Percentiles rank a stretch among this genome's conserved stretches.
Evolutionary conservation across 2,888 invertebrate genomes (phyloP).

Genomic region (Allolobophora icterica): DNA sequence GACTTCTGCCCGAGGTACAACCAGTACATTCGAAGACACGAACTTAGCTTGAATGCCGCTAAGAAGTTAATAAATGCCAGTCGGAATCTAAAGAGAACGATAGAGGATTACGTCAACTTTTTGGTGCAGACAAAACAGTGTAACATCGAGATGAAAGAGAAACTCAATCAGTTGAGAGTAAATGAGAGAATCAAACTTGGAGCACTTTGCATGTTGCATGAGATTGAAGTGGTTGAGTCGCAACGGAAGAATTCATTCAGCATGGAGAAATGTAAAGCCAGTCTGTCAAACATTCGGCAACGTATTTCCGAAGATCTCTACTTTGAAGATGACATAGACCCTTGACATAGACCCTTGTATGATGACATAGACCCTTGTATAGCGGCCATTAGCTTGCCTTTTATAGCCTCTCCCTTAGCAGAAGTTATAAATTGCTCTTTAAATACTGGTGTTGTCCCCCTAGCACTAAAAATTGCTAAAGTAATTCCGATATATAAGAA

Average conservation of each 20-base stretch:
- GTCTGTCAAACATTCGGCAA: background rate
- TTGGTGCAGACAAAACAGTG: background rate
- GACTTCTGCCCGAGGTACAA: background rate
- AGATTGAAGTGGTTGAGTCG: background rate
- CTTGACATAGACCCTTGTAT: too few relatives aligned
- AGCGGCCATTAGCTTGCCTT: too few relatives aligned
- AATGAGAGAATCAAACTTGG: constrained; percentile 5
- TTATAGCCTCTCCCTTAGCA: too few relatives aligned
- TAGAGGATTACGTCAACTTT: background rate
- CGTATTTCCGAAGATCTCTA: background rate
- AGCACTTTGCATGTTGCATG: background rate
- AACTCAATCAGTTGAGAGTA: background rate
- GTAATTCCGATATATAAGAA: too few relatives aligned
- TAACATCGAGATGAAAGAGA: background rate
- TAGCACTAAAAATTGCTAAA: too few relatives aligned
- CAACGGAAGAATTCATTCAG: background rate
- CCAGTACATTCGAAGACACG: background rate
- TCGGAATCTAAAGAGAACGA: background rate
- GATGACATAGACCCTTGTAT: too few relatives aligned
- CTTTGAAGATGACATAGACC: too few relatives aligned
- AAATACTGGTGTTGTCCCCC: too few relatives aligned
- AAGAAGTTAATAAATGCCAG: background rate
- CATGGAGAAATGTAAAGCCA: background rate
- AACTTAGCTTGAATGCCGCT: background rate
- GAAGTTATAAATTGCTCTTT: too few relatives aligned